A percentile compares a stretch with the other conserved stretches of the same genome.
Evolutionary conservation across 2,888 invertebrate species (phyloP).

Genomic region (Tachystola acroxantha): DNA sequence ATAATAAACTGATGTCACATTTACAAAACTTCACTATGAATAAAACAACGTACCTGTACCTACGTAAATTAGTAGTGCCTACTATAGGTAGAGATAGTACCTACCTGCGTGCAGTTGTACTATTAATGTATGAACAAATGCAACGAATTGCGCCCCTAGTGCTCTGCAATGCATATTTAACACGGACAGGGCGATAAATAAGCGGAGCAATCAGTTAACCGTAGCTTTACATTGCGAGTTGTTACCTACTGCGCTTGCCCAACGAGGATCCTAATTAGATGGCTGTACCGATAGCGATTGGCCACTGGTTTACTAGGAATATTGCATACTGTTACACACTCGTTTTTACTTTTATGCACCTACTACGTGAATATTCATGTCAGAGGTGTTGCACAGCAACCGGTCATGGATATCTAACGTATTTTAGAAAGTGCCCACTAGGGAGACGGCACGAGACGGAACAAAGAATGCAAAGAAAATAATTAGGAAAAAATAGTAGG

Average conservation of each 20-base stretch:
- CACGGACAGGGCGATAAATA: constrained; percentile 27
- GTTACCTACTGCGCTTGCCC: constrained; percentile 24
- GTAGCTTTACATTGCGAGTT: constrained; percentile 22
- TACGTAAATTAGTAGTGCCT: too few species aligned
- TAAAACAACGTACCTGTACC: too few species aligned
- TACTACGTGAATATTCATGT: constrained; percentile 15
- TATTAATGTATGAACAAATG: constrained; percentile 6
- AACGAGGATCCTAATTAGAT: constrained; percentile 50
- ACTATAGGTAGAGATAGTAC: constrained; percentile 8
- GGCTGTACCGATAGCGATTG: constrained; percentile 34
- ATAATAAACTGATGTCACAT: too few species aligned
- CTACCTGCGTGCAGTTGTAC: too few species aligned
- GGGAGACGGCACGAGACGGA: not conserved
- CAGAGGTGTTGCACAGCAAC: constrained; percentile 20
- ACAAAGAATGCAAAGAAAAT: too few species aligned
- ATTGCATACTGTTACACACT: constrained; percentile 30
- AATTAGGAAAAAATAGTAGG: too few species aligned
- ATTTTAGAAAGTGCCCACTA: constrained; percentile 10
- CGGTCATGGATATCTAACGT: constrained; percentile 16
- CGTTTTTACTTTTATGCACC: constrained; percentile 12
- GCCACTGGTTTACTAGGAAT: constrained; percentile 34
- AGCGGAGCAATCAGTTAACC: constrained; percentile 25
- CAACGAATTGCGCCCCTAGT: constrained; percentile 13
- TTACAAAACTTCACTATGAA: too few species aligned
- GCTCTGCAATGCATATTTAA: constrained; percentile 17